Evolutionary conservation across 2,888 invertebrate genomes (phyloP), one percentile per base, ranked within the genome.

Genomic region (Acanthoscelides obtectus): DNA sequence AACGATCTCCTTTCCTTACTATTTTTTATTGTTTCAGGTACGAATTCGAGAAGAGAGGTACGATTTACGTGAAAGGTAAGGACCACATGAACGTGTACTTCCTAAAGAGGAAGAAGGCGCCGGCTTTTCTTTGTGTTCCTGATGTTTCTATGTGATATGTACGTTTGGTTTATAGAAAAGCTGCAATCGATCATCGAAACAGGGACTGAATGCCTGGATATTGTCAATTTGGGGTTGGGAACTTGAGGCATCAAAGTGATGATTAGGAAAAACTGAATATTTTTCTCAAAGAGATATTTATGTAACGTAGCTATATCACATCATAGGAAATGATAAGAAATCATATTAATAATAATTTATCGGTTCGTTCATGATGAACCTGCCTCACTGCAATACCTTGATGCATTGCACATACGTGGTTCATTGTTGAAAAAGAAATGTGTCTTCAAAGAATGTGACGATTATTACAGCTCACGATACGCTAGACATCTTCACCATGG

Each of bases 1-100:
- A n/a, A n/a, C n/a, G n/a, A n/a, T n/a, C n/a, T n/a, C n/a, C n/a
- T n/a, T n/a, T n/a, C n/a, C n/a, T n/a, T n/a, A n/a, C n/a, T n/a
- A n/a, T n/a, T 45, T 45, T 1, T 12, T 45, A 12, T 45, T 45
- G 5, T 45, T 45, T 45, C 45, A 45, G 45, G 79, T 99, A 95
- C 84, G 92, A 93, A 71, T 96, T 98, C 83, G 95, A 97, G 81
- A 93, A 91, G n/a, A 90, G 98, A 2, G 98, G 97, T 22, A 93
- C 94, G 80, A 96, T 98, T 63, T 96, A 94, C 81, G 98, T 99
- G 0, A 99, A 99, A 85, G 98, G 98, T 27, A 98, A 98, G 87
- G 97, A 97, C 83, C 88, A 96, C 82, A 97, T 98, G 97, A 93
- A 95, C 82, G 97, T 97, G 0, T 96, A 91, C 86, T 88, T 97